Evolutionary conservation across 1,140 invertebrate genomes (phyloP), one percentile per base, ranked within the genome.

Genomic region (Lepidurus apus): DNA sequence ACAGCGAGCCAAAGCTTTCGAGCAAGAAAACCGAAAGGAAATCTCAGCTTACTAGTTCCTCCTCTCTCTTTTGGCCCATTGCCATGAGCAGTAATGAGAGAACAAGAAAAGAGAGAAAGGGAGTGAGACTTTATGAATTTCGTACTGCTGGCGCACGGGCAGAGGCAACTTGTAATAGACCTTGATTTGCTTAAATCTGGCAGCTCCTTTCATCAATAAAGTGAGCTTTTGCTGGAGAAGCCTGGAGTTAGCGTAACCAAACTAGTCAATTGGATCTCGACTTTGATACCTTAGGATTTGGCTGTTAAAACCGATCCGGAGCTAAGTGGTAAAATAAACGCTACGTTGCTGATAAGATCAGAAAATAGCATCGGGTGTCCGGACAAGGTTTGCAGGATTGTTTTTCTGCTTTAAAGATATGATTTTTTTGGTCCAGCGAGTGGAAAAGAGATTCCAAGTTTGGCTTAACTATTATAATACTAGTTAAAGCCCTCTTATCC

Each of bases 101-200:
- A 65, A n/a, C 53, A 65, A 65, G 53, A 65, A 13, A 65, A 21
- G 17, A 65, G 53, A 65, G 17, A 65, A 34, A 34, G 34, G 34
- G 53, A 9, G 53, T n/a, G 53, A 65, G 53, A n/a, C 53, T n/a
- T n/a, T 13, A 65, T 65, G 13, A 21, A 65, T 65, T 65, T 65
- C 53, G 21, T 65, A 21, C 53, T 65, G 17, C 53, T 13, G 53
- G 17, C 53, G 53, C 53, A 9, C 53, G 8, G 53, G 17, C 21
- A 65, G 53, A 17, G 21, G 53, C 0, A 21, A 65, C 53, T 65
- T 65, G 53, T 65, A 65, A 65, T 21, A 65, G 53, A 65, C 53
- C 53, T 65, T 17, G 21, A 65, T 65, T 65, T 65, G 53, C 53
- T 65, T 65, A 65, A 65, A 65, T 65, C 21, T 65, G 53, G 53